Percentiles rank a stretch among this genome's conserved stretches.
These are phyloP conservation scores for Osmoderma eremita DNA, from an alignment of 2,888 invertebrate species.

Conservation along the genomic window DNA sequence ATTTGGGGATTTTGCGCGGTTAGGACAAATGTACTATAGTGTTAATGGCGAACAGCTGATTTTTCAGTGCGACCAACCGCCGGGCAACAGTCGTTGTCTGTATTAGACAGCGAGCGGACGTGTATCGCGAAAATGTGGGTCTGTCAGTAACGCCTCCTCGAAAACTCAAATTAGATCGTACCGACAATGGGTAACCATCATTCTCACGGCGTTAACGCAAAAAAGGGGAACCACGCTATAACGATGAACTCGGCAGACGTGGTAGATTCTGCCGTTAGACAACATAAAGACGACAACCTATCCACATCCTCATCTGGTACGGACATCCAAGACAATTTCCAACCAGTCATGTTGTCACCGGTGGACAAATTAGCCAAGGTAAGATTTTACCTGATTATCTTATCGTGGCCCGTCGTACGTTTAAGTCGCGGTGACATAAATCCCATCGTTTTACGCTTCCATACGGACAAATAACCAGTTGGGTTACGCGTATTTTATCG, in stretches of 20 bases:
- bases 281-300: slow-evolving; percentile 63
- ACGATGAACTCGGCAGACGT: slow-evolving; percentile 52
- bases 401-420: neutral
- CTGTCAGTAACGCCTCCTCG: slow-evolving; percentile 39
- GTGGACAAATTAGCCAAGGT: slow-evolving; percentile 82
- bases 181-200: slow-evolving; percentile 61
- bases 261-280: slow-evolving; percentile 56
- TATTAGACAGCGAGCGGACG: slow-evolving; percentile 16
- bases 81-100: slow-evolving; percentile 32
- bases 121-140: slow-evolving; percentile 43
- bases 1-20: neutral
- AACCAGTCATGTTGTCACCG: slow-evolving; percentile 68
- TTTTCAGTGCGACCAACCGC: slow-evolving; percentile 34
- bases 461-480: too few relatives aligned
- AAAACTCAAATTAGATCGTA: too few relatives aligned
- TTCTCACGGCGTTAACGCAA: slow-evolving; percentile 54
- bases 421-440: neutral
- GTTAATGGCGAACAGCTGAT: slow-evolving; percentile 28
- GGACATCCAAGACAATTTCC: slow-evolving; percentile 71
- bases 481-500: neutral
- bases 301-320: slow-evolving; percentile 74
- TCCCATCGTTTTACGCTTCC: neutral
- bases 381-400: slow-evolving; percentile 40
- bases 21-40: slow-evolving; percentile 12
- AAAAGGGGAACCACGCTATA: slow-evolving; percentile 55